Evolutionary conservation across 2,113 vertebrate species (phyloP), one percentile per base, ranked within the genome.

Genomic region (Pampusana beccarii): DNA sequence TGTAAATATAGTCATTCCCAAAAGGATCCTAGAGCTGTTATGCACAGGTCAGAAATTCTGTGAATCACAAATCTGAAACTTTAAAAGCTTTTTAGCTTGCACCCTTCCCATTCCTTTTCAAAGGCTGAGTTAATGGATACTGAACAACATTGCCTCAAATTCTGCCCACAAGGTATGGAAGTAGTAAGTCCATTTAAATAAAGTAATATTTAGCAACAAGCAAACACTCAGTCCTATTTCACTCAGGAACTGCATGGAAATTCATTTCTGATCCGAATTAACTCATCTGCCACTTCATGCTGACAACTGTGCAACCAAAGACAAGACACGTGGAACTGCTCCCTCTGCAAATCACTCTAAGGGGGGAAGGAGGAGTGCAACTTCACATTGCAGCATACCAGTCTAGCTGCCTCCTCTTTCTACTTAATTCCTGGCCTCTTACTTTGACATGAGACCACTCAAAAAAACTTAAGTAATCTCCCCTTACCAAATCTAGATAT

Each of bases 21-120:
- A 86, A 72, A 65, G 83, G 61, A 86, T 69, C 69, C 86, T 92
- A 91, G 34, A 93, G 83, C 57, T 94, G 86, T 93, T 95, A 92
- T 64, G 91, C 77, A 96, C 0, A 15, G 95, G 82, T 96, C 90
- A 94, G 82, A 88, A 77, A 93, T 31, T 94, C 62, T 62, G 72
- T 77, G 54, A 97, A 93, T 91, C 5, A 9, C 62, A 95, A 87
- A 92, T 65, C 61, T 75, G 85, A 88, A 90, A 90, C 31, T 87
- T 92, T 84, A 86, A 90, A 95, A 96, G 88, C 95, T 88, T 93
- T 94, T 92, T 81, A 93, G 86, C 56, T 80, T 65, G 88, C 83
- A 94, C 95, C 75, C 86, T 93, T 88, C 80, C 65, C 25, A 74
- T 72, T 93, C 61, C 69, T 91, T 88, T 94, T 93, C 72, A 92